Evolutionary conservation across 1,140 invertebrate genomes (phyloP), one percentile per base, ranked within the genome.

Genomic region (Camponotus vicinus): DNA sequence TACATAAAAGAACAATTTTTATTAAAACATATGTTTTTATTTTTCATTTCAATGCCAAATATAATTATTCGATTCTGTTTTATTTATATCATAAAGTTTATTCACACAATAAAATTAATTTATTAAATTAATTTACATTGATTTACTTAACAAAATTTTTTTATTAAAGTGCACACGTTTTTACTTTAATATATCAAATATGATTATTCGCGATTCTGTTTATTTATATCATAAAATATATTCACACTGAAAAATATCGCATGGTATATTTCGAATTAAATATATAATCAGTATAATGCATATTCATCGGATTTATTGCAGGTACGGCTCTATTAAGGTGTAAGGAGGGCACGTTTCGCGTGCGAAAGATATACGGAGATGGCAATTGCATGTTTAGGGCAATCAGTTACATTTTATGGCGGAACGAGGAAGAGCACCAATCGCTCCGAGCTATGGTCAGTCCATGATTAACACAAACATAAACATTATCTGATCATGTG

Each of bases 321-420:
- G 92, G 63, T 92, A 93, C 92, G 92, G 93, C 91, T 93, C 87
- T 79, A 57, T 80, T 93, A 90, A 92, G 82, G 86, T 91, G 89
- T 40, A 61, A 75, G 49, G 92, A 92, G 75, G 91, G 91, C 86
- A 92, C 92, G 88, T 94, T 93, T 80, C 90, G 87, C 90, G 90
- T 94, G 90, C 93, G 90, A 52, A 92, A 92, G 71, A 93, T 94
- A 88, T 93, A 90, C 52, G 93, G 93, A n/a, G 93, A 94, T 91
- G 93, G 93, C 27, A 94, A 94, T 86, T 94, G 93, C 84, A 93
- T 92, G 93, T 94, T 94, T 73, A 92, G 93, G 32, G 93, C 93
- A 37, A 86, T 94, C 75, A 94, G 93, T 40, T 94, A 91, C 64
- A 91, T 94, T 55, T 70, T 94, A 37, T 94, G 93, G 93, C 91